Evolutionary conservation across 2,797 vertebrate genomes (phyloP), one percentile per base, ranked within the genome.

Genomic region (Fistularia commersonii): DNA sequence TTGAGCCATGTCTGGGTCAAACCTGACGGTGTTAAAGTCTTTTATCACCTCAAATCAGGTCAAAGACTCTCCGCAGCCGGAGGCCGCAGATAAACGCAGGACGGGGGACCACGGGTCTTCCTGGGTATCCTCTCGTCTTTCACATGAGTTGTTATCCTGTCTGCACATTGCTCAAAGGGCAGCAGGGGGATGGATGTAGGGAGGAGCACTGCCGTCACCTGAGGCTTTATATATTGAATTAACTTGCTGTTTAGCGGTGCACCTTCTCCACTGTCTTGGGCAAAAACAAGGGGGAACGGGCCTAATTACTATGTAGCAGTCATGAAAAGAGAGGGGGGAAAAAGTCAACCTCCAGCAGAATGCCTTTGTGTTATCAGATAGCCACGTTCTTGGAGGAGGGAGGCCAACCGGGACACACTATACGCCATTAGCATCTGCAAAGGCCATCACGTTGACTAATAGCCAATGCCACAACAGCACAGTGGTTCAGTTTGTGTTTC

Each of bases 351-450:
- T 86, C 79, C 64, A 69, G 80, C 79, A 81, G 89, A 91, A 90
- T 88, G 90, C 87, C 86, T 90, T 94, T 93, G 91, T 94, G 89
- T 91, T 68, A 89, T 89, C 88, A 89, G 86, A 89, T 90, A 86
- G 84, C 87, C 79, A 77, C 66, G 77, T 83, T 87, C 83, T 83
- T 81, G 69, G 83, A 82, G 81, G 91, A 89, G 90, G 89, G 84
- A 77, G 72, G 61, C 82, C 68, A 69, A 83, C 89, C 85, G 84
- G 87, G 86, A 91, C 89, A 86, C 89, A 91, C 93, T 91, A 94
- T 91, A 90, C 92, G n/a, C 86, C 75, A 96, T 98, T 97, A 97
- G 94, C 96, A 98, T 98, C 93, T 96, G 91, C 92, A 97, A 97
- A 96, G 94, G 80, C 89, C 78, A 77, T 90, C 87, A 89, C 88